phyloP scores from a whole-genome alignment of 2,888 invertebrate genomes.

The Leucoma salicis region DNA sequence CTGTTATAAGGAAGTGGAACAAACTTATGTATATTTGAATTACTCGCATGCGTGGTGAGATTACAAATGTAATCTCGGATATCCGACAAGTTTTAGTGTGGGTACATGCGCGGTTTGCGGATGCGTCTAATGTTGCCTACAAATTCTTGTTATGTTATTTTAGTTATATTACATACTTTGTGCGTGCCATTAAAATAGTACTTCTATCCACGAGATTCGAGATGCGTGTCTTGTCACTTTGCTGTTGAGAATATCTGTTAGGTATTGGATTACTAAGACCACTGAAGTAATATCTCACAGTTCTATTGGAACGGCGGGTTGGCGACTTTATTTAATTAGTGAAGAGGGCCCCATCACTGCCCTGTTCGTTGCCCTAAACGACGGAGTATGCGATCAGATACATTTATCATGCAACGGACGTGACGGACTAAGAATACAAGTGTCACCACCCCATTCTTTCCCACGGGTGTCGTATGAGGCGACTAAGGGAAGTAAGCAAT shows the following conservation, averaged over 20 bases:
- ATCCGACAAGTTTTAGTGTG: conserved; percentile 23
- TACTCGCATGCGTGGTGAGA: conserved; percentile 15
- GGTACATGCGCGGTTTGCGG: conserved; percentile 15
- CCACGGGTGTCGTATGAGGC: background rate
- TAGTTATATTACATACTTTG: background rate
- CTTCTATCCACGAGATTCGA: too few relatives aligned
- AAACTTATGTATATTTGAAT: conserved; percentile 19
- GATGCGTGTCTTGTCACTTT: too few relatives aligned
- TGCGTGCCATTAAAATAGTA: too few relatives aligned
- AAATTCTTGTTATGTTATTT: background rate
- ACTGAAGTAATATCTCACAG: too few relatives aligned
- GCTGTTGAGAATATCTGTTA: too few relatives aligned
- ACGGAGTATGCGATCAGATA: too few relatives aligned
- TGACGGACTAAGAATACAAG: background rate
- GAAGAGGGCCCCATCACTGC: too few relatives aligned
- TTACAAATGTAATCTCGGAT: conserved; percentile 26
- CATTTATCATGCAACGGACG: too few relatives aligned
- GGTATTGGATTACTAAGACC: too few relatives aligned
- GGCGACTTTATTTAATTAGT: too few relatives aligned
- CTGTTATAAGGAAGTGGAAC: background rate
- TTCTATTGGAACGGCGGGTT: too few relatives aligned
- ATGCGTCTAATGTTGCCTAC: conserved; percentile 6
- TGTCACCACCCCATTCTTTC: background rate
- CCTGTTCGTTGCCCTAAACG: too few relatives aligned
- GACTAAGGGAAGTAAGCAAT: background rate